Evolutionary conservation across 2,113 vertebrate genomes (phyloP), one percentile per base, ranked within the genome.

Genomic region (Marmota flaviventris): DNA sequence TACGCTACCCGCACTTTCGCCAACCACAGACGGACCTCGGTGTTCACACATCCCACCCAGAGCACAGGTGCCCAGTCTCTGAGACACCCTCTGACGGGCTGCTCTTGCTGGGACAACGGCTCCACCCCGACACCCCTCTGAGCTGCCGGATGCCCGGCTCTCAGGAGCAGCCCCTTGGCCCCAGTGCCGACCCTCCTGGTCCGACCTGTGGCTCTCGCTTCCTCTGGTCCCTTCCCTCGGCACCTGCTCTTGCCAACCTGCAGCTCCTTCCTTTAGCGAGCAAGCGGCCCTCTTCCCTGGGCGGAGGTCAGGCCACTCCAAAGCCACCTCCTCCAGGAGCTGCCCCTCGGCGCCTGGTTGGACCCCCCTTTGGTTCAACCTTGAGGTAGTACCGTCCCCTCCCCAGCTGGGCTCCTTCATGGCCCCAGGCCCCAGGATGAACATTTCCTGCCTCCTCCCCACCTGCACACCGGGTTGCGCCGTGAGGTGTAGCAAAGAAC

Each of bases 311-410:
- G 2, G 18, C 16, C 0, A 2, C 45, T n/a, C 39, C 65, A 92
- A 29, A 27, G 42, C 51, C 0, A 0, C 17, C n/a, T n/a, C 53
- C 61, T 37, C 0, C 25, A 0, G 10, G 25, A 34, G 39, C 45
- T 34, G 4, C n/a, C 65, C 63, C 18, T 2, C 4, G 7, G 0
- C 9, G 42, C 65, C 8, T 4, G 11, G 4, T 9, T 48, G 78
- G 37, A 17, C 61, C 83, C 69, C 63, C 39, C 37, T 0, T 58
- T 1, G 11, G 42, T 18, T 42, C 63, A 45, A 1, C n/a, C 67
- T 75, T 11, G 2, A 29, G 32, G 17, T 12, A 20, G 32, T 7
- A 53, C 22, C 25, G 37, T 0, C 8, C 48, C 0, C 34, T 85
- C 73, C 24, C 2, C 10, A 24, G 39, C 34, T 3, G 2, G 3